phyloP scores from a whole-genome alignment of 2,113 vertebrate species.

The Antechinus stuartii region DNA sequence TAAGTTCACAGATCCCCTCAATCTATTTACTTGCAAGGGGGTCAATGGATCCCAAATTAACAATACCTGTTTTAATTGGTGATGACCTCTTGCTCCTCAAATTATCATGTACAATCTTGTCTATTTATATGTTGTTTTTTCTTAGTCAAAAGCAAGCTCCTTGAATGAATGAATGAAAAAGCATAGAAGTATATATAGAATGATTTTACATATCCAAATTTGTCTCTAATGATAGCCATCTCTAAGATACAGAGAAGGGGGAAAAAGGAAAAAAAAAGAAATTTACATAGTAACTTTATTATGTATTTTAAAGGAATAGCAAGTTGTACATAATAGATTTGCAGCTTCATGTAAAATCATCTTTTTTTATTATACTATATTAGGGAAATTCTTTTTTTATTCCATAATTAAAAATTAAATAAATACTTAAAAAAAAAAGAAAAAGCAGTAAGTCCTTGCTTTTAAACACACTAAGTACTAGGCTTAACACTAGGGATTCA shows the following conservation, averaged over 20 bases:
- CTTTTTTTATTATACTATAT: not conserved
- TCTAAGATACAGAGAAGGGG: not conserved
- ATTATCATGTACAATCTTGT: not conserved
- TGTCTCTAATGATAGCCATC: not conserved
- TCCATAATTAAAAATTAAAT: not conserved
- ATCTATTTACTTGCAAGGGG: not conserved
- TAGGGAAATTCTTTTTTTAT: not conserved
- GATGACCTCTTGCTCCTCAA: not conserved
- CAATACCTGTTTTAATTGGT: not conserved
- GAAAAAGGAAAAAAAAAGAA: not conserved
- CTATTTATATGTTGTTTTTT: not conserved
- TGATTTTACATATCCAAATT: not conserved
- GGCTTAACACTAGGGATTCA: not conserved
- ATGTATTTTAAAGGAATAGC: not conserved
- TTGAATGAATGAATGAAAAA: not conserved
- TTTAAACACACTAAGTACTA: not conserved
- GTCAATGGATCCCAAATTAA: not conserved
- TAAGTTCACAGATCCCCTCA: not conserved
- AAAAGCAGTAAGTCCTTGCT: not conserved
- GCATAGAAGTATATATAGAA: not conserved
- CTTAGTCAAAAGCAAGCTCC: not conserved
- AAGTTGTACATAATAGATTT: not conserved
- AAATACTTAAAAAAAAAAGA: not conserved
- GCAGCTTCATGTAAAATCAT: not conserved
- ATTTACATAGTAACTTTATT: not conserved